These are phyloP conservation scores for Microctonus aethiopoides DNA, from an alignment of 2,888 invertebrate species.

Conservation along the genomic window DNA sequence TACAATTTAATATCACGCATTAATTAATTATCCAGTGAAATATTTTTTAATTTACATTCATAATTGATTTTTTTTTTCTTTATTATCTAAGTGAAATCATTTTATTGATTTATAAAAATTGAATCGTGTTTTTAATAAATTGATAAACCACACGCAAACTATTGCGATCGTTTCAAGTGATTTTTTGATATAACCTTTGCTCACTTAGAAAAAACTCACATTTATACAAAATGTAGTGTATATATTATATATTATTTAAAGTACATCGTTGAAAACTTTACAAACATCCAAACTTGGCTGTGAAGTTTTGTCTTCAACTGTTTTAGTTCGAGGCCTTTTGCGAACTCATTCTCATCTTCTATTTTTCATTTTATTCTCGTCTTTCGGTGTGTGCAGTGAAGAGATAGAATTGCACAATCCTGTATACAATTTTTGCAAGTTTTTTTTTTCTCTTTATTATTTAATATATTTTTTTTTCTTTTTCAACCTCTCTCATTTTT, in stretches of 20 bases:
- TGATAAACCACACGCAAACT: neutral
- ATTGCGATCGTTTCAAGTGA: constrained; percentile 21
- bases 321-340: constrained; percentile 21
- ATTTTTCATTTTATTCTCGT: neutral
- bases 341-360: neutral
- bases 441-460: too few relatives aligned
- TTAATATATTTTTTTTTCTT: too few relatives aligned
- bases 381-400: neutral
- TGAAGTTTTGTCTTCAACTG: constrained; percentile 23
- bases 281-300: constrained; percentile 9
- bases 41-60: too few relatives aligned
- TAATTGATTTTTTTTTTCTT: neutral
- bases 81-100: neutral
- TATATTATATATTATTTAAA: neutral
- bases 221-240: neutral
- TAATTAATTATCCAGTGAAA: too few relatives aligned
- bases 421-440: neutral
- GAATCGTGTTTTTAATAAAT: neutral
- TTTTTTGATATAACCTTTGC: constrained; percentile 27
- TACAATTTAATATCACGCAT: too few relatives aligned
- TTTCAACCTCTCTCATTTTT: neutral
- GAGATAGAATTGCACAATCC: neutral
- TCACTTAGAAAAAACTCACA: constrained; percentile 16
- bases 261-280: constrained; percentile 27
- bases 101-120: neutral